These are phyloP conservation scores for Listronotus oregonensis DNA, from an alignment of 1,140 invertebrate species.

Conservation along the genomic window DNA sequence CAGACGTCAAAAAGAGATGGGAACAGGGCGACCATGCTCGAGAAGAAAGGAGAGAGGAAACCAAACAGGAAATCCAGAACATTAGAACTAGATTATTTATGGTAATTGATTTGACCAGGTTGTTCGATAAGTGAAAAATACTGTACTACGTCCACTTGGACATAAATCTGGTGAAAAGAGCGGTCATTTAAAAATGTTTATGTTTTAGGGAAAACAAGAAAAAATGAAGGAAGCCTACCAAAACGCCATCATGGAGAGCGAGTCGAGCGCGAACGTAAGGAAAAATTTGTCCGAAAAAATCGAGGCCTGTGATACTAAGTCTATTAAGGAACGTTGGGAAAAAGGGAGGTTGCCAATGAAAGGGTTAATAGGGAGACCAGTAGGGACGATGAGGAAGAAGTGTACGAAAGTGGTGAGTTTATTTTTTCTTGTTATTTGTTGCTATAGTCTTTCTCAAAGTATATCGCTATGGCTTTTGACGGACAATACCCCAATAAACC, in stretches of 20 bases:
- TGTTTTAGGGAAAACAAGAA: constrained; percentile 80
- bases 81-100: constrained; percentile 82
- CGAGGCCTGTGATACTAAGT: constrained; percentile 67
- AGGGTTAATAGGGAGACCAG: constrained; percentile 59
- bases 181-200: not conserved
- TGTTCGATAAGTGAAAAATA: not conserved
- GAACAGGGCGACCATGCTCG: constrained; percentile 69
- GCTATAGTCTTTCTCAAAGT: too few relatives aligned
- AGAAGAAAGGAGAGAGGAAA: constrained; percentile 75
- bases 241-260: constrained; percentile 81
- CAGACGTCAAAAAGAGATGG: constrained; percentile 79
- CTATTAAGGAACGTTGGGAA: constrained; percentile 83
- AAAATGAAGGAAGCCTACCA: constrained; percentile 92
- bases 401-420: constrained; percentile 78
- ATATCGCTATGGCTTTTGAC: too few relatives aligned
- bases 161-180: not conserved
- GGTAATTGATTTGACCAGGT: constrained; percentile 60
- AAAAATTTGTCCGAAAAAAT: constrained; percentile 50
- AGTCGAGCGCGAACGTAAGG: constrained; percentile 49
- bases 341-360: constrained; percentile 74
- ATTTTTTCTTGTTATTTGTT: not conserved
- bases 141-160: too few relatives aligned
- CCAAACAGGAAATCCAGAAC: constrained; percentile 86
- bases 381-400: constrained; percentile 69
- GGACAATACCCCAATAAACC: too few relatives aligned